phyloP scores from a whole-genome alignment of 2,797 vertebrate genomes.

The Eurystomus glaucurus region DNA sequence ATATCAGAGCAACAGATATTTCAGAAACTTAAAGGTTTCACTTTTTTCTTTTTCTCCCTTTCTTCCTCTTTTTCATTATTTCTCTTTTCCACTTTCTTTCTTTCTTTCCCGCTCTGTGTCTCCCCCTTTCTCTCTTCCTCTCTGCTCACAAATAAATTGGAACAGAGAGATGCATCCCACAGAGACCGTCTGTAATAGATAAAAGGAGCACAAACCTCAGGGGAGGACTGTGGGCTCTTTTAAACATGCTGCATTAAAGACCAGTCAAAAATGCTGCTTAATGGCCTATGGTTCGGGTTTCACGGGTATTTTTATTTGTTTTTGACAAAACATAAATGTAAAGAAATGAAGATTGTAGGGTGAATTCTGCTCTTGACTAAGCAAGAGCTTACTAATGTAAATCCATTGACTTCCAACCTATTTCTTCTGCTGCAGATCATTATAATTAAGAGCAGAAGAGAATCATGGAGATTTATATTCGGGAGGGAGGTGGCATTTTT shows the following conservation, averaged over 20 bases:
- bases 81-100: fast-evolving
- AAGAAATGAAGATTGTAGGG: background rate
- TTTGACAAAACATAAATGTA: slow-evolving; percentile 10
- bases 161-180: background rate
- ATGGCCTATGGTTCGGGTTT: background rate
- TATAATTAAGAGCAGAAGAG: slow-evolving; percentile 34
- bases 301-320: slow-evolving; percentile 18
- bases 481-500: slow-evolving; percentile 36
- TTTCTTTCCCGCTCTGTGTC: too few species aligned
- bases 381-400: background rate
- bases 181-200: background rate
- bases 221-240: background rate
- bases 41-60: background rate
- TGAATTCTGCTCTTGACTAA: slow-evolving; percentile 3
- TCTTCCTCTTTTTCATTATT: too few species aligned
- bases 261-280: slow-evolving; percentile 8
- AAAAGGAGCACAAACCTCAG: background rate
- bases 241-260: background rate
- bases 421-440: slow-evolving; percentile 2
- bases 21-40: background rate
- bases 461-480: slow-evolving; percentile 56
- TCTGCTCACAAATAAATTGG: background rate
- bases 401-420: background rate
- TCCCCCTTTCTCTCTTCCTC: background rate
- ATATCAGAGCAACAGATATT: background rate